Base-by-base conservation (phyloP, 2,888 invertebrate genomes). In the Dendrolimus pini region DNA sequence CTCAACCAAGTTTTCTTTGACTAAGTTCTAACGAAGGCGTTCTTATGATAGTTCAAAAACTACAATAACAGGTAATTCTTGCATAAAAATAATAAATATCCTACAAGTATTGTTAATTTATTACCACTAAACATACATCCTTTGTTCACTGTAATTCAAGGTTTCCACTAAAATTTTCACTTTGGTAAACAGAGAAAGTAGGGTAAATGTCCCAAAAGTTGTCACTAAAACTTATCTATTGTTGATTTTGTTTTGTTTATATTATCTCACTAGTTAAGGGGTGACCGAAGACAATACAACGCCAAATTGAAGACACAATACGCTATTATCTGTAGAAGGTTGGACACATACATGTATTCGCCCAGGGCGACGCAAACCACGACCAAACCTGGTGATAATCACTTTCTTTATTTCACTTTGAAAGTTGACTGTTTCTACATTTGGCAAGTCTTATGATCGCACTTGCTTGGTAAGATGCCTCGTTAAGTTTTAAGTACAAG, bases 391-490 rank as follows among this genome's bases (percentile, higher is more conserved):
- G 59, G 60, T 47, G 47, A 58, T 61, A 60, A 64, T 60, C 61
- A 62, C 64, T 64, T 64, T 64, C 64, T 62, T 64, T 64, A 62
- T 60, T 62, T 60, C 60, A 59, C 59, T 62, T 57, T 47, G 30
- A 62, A 58, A 60, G 55, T 57, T 47, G 30, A 60, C 58, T 59
- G 55, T 47, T 47, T 47, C 3, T 47, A 47, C 47, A 47, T 47
- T 47, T 47, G 47, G 47, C 47, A 47, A 9, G 10, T 10, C 9
- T 47, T 47, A 47, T 10, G 47, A 47, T 47, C 57, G 59, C 54
- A 61, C 55, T 56, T 54, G 18, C 18, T 41, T 54, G 18, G 54
- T 12, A 54, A n/a, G 18, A 14, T 9, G 54, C 14, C 18, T 54
- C 14, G 41, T 55, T 13, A 59, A 18, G 18, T 18, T 18, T 18